A percentile compares a stretch with the other conserved stretches of the same genome.
These are phyloP conservation scores for Lepilemur septentrionalis DNA, from an alignment of 2,797 vertebrate genomes.

Conservation along the genomic window DNA sequence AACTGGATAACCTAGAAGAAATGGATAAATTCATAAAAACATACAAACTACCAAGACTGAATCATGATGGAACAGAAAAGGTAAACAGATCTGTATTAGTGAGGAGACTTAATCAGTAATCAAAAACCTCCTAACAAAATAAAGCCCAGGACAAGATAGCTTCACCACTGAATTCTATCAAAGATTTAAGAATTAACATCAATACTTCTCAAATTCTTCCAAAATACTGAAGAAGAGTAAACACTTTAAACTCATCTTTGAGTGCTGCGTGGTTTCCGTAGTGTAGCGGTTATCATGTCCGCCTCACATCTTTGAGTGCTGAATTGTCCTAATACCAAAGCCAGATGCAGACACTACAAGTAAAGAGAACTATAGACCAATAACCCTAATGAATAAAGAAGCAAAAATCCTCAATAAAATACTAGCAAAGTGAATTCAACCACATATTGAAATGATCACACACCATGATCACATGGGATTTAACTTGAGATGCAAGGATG, in stretches of 20 bases:
- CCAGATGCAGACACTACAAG: not conserved
- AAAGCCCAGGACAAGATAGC: not conserved
- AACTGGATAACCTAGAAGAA: not conserved
- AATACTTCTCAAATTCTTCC: not conserved
- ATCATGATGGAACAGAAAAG: not conserved
- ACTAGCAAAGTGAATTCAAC: not conserved
- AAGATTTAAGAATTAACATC: not conserved
- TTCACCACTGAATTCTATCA: not conserved
- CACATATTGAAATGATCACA: not conserved
- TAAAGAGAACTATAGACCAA: not conserved
- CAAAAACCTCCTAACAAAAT: not conserved
- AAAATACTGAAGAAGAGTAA: not conserved
- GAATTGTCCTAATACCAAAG: not conserved
- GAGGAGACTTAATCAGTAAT: not conserved
- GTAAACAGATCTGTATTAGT: not conserved
- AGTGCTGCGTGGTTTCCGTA: not conserved
- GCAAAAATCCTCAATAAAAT: not conserved
- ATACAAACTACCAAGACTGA: not conserved
- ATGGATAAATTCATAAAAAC: not conserved
- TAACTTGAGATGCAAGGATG: not conserved
- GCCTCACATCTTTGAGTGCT: not conserved
- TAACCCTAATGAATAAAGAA: not conserved
- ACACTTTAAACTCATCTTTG: not conserved
- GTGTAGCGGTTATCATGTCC: too few relatives aligned
- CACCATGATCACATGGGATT: not conserved